These are phyloP conservation scores for Ochlodes sylvanus DNA, from an alignment of 2,888 invertebrate genomes.

Conservation along the genomic window DNA sequence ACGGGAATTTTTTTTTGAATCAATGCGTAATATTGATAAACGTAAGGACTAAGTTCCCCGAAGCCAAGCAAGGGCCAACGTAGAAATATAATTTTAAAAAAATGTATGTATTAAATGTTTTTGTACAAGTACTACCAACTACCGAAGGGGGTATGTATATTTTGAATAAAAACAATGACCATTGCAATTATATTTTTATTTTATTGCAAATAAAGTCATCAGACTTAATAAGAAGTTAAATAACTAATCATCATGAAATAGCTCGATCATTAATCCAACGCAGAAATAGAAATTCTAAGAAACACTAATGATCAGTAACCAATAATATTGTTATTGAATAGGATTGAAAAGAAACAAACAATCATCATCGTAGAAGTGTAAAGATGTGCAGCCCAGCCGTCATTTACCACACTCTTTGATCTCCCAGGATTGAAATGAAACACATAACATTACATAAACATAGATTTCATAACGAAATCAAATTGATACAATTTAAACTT, in stretches of 20 bases:
- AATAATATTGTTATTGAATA: neutral
- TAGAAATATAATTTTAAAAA: too few relatives aligned
- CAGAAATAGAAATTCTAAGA: neutral
- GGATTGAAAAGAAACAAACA: slow-evolving; percentile 29
- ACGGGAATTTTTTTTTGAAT: too few relatives aligned
- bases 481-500: neutral
- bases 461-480: neutral
- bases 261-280: neutral
- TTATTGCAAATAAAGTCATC: too few relatives aligned
- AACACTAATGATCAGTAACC: neutral
- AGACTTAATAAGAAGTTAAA: too few relatives aligned
- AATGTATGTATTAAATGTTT: too few relatives aligned
- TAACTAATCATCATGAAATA: neutral
- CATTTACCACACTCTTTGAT: slow-evolving; percentile 34
- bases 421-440: slow-evolving; percentile 22
- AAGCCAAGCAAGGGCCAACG: too few relatives aligned
- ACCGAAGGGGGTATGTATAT: too few relatives aligned
- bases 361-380: slow-evolving; percentile 31
- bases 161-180: too few relatives aligned
- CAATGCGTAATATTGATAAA: too few relatives aligned
- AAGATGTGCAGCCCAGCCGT: slow-evolving; percentile 34
- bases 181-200: too few relatives aligned
- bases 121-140: too few relatives aligned
- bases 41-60: too few relatives aligned
- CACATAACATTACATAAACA: slow-evolving; percentile 12